A percentile compares a stretch with the other conserved stretches of the same genome.
These are phyloP conservation scores for Oryzias dopingdopingensis DNA, from an alignment of 2,797 vertebrate genomes.

Conservation along the genomic window DNA sequence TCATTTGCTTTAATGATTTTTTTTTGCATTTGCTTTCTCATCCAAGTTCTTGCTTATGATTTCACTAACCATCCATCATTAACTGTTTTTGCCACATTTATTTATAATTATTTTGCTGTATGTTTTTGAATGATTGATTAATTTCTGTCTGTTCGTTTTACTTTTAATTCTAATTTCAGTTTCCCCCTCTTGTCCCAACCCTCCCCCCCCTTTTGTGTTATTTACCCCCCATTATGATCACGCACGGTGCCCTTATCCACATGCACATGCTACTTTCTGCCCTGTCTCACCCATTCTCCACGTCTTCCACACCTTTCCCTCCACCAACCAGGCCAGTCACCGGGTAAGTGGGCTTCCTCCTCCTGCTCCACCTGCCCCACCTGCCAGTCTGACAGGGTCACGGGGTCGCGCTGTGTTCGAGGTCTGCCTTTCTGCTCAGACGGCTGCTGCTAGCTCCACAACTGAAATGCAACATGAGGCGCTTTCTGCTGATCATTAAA, in stretches of 20 bases:
- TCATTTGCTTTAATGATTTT: background rate
- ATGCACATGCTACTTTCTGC: slow-evolving; percentile 70
- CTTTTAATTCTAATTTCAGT: slow-evolving; percentile 81
- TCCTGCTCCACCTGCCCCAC: slow-evolving; percentile 57
- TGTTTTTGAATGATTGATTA: slow-evolving; percentile 62
- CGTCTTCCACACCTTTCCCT: slow-evolving; percentile 82
- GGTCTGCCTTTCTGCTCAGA: slow-evolving; percentile 6
- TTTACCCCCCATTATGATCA: slow-evolving; percentile 60
- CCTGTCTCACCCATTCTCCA: slow-evolving; percentile 76
- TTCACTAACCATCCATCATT: slow-evolving; percentile 58
- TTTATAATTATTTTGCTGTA: slow-evolving; percentile 40
- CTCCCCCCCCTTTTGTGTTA: slow-evolving; percentile 61
- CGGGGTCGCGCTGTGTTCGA: slow-evolving; percentile 6
- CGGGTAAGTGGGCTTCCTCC: slow-evolving; percentile 91
- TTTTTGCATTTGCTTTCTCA: background rate
- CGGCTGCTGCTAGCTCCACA: slow-evolving; percentile 13
- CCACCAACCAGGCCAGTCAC: slow-evolving; percentile 98
- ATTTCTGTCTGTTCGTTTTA: slow-evolving; percentile 64
- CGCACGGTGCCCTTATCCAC: slow-evolving; percentile 70
- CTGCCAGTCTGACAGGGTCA: slow-evolving; percentile 53
- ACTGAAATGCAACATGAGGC: background rate
- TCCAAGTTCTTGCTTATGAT: slow-evolving; percentile 26
- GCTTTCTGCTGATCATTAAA: slow-evolving; percentile 1
- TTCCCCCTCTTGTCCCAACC: slow-evolving; percentile 75
- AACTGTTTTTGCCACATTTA: slow-evolving; percentile 38